Percentiles rank a stretch among this genome's conserved stretches.
Conservation (phyloP, 2,797 vertebrate genomes). For the Melanitta fusca region DNA sequence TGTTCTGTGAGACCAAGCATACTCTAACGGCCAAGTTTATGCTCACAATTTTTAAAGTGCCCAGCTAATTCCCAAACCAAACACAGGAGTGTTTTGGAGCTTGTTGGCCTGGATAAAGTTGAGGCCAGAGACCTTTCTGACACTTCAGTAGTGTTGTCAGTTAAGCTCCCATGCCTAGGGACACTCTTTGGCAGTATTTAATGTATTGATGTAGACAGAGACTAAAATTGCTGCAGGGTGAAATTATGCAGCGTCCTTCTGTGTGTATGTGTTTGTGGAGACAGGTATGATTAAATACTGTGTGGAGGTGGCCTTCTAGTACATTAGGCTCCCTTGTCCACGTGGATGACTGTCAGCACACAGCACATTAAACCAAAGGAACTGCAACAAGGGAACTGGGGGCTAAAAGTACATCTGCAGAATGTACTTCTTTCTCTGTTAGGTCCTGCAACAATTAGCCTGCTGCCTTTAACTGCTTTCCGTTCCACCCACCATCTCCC, state of each 20-base stretch:
- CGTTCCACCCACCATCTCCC: neutral
- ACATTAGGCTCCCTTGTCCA: fast-evolving
- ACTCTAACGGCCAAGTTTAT: neutral
- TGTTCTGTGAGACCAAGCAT: neutral
- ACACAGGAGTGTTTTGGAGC: neutral
- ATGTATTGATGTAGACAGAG: neutral
- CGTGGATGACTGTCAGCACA: neutral
- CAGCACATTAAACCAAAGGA: neutral
- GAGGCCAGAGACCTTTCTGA: neutral
- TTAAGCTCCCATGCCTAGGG: neutral
- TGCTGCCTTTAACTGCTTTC: neutral
- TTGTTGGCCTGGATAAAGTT: neutral
- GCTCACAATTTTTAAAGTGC: neutral
- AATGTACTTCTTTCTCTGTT: neutral
- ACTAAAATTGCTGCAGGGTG: neutral
- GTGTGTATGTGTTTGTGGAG: fast-evolving
- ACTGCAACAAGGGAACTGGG: no score
- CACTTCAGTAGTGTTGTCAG: neutral
- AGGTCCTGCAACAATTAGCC: neutral
- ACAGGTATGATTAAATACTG: neutral
- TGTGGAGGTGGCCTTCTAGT: neutral
- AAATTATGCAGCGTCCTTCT: neutral
- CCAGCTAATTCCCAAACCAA: neutral
- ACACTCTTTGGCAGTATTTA: neutral
- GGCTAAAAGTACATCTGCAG: neutral